Conservation (phyloP, 2,113 vertebrate genomes). For the Chlorodrepanis virens region DNA sequence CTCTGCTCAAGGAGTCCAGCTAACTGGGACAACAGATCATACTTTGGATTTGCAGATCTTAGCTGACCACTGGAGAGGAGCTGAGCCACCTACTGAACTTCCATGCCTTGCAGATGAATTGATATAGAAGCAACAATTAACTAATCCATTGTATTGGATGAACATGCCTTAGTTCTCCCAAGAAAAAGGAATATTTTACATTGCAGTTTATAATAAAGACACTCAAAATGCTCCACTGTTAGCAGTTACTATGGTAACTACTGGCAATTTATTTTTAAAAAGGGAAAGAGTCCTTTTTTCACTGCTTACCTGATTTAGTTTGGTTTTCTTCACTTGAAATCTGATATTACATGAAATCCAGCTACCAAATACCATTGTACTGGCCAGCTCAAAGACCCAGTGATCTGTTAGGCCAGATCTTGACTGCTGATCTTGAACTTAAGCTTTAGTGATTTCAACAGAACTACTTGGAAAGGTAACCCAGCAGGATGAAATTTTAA, state of each 20-base stretch:
- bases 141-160: not conserved
- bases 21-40: not conserved
- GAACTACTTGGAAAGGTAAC: not conserved
- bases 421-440: not conserved
- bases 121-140: not conserved
- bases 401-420: not conserved
- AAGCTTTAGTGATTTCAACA: not conserved
- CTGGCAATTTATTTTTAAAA: conserved; percentile 46
- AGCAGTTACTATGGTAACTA: conserved; percentile 71
- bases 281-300: conserved; percentile 14
- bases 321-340: conserved; percentile 45
- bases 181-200: conserved; percentile 62
- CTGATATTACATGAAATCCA: not conserved
- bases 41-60: not conserved
- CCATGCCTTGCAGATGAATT: not conserved
- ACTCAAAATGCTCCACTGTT: conserved; percentile 50
- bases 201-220: conserved; percentile 48
- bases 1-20: not conserved
- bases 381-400: not conserved
- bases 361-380: not conserved
- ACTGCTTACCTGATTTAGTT: conserved; percentile 29
- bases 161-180: conserved; percentile 11
- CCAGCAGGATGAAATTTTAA: not conserved
- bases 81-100: not conserved
- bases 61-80: not conserved